Percentiles rank a stretch among this genome's conserved stretches.
Evolutionary conservation across 2,113 vertebrate genomes (phyloP).

Genomic region (Butorides virescens): DNA sequence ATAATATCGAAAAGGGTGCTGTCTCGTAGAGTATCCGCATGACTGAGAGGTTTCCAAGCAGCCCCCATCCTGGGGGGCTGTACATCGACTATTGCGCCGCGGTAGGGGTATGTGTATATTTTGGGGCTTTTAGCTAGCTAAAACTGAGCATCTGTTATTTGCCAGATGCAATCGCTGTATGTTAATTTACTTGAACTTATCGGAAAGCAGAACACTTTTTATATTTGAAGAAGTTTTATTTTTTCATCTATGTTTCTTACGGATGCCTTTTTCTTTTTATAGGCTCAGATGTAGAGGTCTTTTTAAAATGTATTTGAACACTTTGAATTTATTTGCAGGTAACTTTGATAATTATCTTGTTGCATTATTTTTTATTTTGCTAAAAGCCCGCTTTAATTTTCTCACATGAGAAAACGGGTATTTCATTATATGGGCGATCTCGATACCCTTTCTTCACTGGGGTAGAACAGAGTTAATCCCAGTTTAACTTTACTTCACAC

Average conservation of each 20-base stretch:
- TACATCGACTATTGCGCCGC: constrained; percentile 37
- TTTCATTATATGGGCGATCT: background rate
- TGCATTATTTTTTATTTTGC: background rate
- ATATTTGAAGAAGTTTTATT: constrained; percentile 70
- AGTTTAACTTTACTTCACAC: background rate
- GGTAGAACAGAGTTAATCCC: background rate
- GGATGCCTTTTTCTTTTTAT: constrained; percentile 55
- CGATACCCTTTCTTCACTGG: background rate
- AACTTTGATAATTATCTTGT: constrained; percentile 22
- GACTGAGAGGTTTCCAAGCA: constrained; percentile 10
- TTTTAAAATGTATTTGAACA: constrained; percentile 40
- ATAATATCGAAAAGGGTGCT: constrained; percentile 59
- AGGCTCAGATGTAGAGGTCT: constrained; percentile 23
- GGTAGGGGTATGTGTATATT: constrained; percentile 86
- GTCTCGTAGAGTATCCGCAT: background rate
- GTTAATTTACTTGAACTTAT: constrained; percentile 75
- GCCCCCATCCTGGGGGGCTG: constrained; percentile 38
- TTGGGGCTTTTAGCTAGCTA: constrained; percentile 69
- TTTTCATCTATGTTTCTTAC: constrained; percentile 66
- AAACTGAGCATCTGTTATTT: constrained; percentile 30
- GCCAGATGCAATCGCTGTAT: constrained; percentile 33
- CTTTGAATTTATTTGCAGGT: constrained; percentile 40
- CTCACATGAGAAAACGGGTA: constrained; percentile 40
- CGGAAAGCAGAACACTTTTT: constrained; percentile 58
- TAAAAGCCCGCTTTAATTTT: constrained; percentile 45